Base-by-base conservation (phyloP, 2,797 vertebrate species). In the Danio aesculapii region DNA sequence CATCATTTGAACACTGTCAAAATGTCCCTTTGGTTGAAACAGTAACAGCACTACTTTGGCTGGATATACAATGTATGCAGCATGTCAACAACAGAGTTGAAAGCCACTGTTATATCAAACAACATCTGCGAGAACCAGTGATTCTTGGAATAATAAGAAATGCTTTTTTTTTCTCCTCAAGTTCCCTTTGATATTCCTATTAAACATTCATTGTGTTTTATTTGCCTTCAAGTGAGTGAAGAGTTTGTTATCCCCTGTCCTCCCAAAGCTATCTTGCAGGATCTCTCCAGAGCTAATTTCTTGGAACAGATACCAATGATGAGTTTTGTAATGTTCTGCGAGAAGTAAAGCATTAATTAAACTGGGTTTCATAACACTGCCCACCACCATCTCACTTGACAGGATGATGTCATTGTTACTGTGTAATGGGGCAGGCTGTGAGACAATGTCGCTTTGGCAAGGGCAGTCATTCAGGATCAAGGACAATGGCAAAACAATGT, bases 181-280 rank as follows among this genome's bases (percentile, higher is more conserved):
- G 88, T 92, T 91, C 84, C 82, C 87, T 92, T 92, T 92, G 89
- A 94, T 91, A 93, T 92, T 89, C 87, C 82, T 82, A 92, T 94
- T 91, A 93, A 93, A 93, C 89, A 93, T 93, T 86, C 79, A 92
- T 92, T 87, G 84, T 92, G 88, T 92, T 91, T 90, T 90, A 91
- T 92, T 88, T 92, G 90, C 89, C 89, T 92, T 49, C 49, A 78
- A 91, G 89, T 90, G 85, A 87, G 87, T 78, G 86, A 83, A 84
- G 85, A 87, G 85, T 90, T 90, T 88, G 86, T 80, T 79, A 87
- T 80, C 88, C 85, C 86, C 90, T 91, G 88, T 92, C 88, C 89
- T 91, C 90, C 88, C 77, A 75, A 84, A 83, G 82, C 83, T 62
- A 61, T 74, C 21, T 52, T 14, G 46, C 9, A 62, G 59, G 13